Evolutionary conservation across 2,888 invertebrate species (phyloP), one percentile per base, ranked within the genome.

Genomic region (Lithophane ornitopus): DNA sequence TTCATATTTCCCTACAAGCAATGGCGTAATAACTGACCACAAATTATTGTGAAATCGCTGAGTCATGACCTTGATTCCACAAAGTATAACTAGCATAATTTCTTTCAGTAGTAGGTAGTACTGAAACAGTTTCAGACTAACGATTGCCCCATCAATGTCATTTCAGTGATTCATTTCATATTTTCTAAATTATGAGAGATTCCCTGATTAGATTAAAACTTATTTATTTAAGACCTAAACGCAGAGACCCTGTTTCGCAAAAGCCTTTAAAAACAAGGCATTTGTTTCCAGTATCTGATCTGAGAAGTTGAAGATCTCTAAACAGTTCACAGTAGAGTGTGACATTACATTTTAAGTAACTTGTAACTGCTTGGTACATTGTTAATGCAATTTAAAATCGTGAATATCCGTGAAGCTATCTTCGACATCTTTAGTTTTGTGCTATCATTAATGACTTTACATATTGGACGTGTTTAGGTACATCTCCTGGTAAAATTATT

Each of bases 1-100:
- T 44, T 63, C 22, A 58, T 16, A 19, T 39, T 52, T 49, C n/a
- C 2, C 7, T 26, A n/a, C n/a, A n/a, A n/a, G 41, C 26, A 59
- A 61, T 39, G 41, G 52, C 16, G 28, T 39, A 75, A 75, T 76
- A 46, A 54, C 19, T 66, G 54, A 28, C 59, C 14, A 76, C 39
- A 59, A 65, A 46, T 74, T 3, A 81, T 34, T 49, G 26, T 81
- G 52, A 41, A 66, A 59, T 81, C 19, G 52, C 59, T 66, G 65
- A 74, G 39, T 81, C 63, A 74, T 34, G 8, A 80, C 56, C 41
- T 44, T 67, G 26, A 22, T 77, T 80, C 41, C n/a, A 49, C 62
- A 46, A 79, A 77, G 3, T 26, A 46, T 56, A 4, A n/a, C 11
- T 22, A 39, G 4, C 2, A 52, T 52, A 41, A 61, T 56, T 78